Percentiles rank a stretch among this genome's conserved stretches.
These are phyloP conservation scores for Drosophila trapezifrons DNA, from an alignment of 1,140 invertebrate species.

Conservation along the genomic window DNA sequence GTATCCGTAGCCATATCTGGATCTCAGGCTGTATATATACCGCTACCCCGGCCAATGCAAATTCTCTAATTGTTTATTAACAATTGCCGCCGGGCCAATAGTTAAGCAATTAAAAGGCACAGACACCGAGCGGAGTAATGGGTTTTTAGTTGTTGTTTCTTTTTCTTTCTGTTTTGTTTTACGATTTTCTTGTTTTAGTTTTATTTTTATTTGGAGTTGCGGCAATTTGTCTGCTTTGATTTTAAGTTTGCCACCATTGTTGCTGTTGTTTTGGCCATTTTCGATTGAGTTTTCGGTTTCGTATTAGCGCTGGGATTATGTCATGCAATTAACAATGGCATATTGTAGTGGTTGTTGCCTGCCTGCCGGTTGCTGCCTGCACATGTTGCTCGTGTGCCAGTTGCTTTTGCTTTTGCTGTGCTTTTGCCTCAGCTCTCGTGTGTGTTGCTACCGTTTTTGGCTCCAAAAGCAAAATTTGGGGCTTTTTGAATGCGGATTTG, in stretches of 20 bases:
- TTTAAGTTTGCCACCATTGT: conserved; percentile 52
- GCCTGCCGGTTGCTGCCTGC: conserved; percentile 21
- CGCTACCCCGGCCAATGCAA: conserved; percentile 54
- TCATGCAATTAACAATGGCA: conserved; percentile 82
- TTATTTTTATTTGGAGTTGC: conserved; percentile 39
- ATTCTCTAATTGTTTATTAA: conserved; percentile 80
- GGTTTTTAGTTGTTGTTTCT: conserved; percentile 19
- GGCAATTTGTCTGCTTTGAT: conserved; percentile 63
- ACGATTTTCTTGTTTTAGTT: conserved; percentile 16
- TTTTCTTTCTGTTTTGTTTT: neutral
- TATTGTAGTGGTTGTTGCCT: conserved; percentile 54
- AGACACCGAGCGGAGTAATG: conserved; percentile 40
- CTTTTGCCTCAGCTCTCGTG: conserved; percentile 43
- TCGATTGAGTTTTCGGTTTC: conserved; percentile 78
- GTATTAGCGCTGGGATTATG: conserved; percentile 76
- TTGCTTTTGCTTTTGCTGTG: conserved; percentile 50
- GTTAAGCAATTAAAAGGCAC: conserved; percentile 79
- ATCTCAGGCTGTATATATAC: conserved; percentile 34
- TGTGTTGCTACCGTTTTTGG: conserved; percentile 68
- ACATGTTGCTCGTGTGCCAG: conserved; percentile 51
- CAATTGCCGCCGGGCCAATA: conserved; percentile 76
- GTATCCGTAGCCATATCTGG: conserved; percentile 27
- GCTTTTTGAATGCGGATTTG: conserved; percentile 39
- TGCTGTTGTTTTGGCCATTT: conserved; percentile 31
- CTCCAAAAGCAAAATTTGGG: conserved; percentile 42